Evolutionary conservation across 1,140 invertebrate species (phyloP).

Genomic region (Drosophila varians): DNA sequence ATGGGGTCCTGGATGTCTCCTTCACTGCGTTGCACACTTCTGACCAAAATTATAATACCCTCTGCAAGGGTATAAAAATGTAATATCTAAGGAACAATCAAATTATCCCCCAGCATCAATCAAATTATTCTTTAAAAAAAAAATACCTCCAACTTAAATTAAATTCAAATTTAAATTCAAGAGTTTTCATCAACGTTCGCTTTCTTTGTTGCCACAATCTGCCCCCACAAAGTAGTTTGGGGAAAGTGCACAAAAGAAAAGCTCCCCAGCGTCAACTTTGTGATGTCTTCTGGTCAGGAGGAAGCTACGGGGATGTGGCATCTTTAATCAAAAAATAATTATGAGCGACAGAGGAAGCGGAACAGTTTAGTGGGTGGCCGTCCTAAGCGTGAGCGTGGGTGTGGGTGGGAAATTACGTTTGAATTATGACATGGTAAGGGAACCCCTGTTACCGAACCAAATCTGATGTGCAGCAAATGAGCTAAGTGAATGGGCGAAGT

Average conservation of each 20-base stretch:
- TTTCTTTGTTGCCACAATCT: conserved; percentile 8
- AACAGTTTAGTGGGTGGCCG: conserved; percentile 17
- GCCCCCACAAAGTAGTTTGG: conserved; percentile 23
- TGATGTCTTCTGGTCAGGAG: conserved; percentile 14
- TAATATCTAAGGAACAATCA: background rate
- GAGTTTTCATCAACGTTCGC: background rate
- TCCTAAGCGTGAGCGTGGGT: conserved; percentile 11
- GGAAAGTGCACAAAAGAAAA: conserved; percentile 20
- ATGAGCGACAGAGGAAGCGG: conserved; percentile 54
- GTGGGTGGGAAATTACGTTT: conserved; percentile 66
- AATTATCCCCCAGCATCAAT: background rate
- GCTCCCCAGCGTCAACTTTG: conserved; percentile 26
- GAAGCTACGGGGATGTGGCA: conserved; percentile 12
- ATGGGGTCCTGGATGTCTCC: no score
- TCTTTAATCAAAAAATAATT: conserved; percentile 81
- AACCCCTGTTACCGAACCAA: conserved; percentile 13
- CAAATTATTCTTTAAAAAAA: conserved; percentile 15
- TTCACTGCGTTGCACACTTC: no score
- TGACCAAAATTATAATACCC: no score
- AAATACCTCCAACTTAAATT: conserved; percentile 16
- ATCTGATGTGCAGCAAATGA: conserved; percentile 68
- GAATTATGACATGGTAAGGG: conserved; percentile 60
- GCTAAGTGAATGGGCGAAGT: conserved; percentile 66
- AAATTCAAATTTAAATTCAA: conserved; percentile 38
- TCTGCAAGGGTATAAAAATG: no score